These are phyloP conservation scores for Lynx canadensis DNA, from an alignment of 2,113 vertebrate genomes.

Conservation along the genomic window DNA sequence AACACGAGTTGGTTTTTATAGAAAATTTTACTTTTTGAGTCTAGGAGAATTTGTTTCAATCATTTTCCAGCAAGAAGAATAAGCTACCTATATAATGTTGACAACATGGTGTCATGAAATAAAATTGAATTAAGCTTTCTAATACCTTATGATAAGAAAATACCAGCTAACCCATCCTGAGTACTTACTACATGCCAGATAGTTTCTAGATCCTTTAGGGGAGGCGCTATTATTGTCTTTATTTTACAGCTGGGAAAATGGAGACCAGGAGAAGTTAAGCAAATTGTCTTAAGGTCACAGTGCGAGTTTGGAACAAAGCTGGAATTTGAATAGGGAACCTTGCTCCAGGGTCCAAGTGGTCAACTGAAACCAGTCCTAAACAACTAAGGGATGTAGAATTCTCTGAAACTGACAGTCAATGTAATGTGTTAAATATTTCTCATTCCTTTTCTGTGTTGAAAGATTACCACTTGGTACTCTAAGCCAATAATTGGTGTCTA, in stretches of 20 bases:
- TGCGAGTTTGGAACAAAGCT: not conserved
- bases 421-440: slow-evolving; percentile 6
- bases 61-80: not conserved
- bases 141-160: not conserved
- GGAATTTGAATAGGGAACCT: not conserved
- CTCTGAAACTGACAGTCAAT: not conserved
- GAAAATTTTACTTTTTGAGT: not conserved
- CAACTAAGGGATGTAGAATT: not conserved
- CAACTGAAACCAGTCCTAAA: not conserved
- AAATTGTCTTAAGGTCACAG: not conserved
- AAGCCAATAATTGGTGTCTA: not conserved
- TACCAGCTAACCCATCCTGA: not conserved
- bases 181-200: not conserved
- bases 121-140: not conserved
- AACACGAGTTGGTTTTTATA: not conserved
- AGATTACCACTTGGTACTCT: not conserved
- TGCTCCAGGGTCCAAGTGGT: not conserved
- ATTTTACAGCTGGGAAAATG: not conserved
- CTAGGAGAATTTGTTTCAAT: not conserved
- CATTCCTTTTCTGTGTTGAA: not conserved
- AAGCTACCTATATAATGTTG: not conserved
- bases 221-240: not conserved
- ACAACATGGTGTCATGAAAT: not conserved
- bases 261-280: not conserved
- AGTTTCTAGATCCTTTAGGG: not conserved